Base-by-base conservation (phyloP, 2,888 invertebrate species). In the Drosophila suboccidentalis region DNA sequence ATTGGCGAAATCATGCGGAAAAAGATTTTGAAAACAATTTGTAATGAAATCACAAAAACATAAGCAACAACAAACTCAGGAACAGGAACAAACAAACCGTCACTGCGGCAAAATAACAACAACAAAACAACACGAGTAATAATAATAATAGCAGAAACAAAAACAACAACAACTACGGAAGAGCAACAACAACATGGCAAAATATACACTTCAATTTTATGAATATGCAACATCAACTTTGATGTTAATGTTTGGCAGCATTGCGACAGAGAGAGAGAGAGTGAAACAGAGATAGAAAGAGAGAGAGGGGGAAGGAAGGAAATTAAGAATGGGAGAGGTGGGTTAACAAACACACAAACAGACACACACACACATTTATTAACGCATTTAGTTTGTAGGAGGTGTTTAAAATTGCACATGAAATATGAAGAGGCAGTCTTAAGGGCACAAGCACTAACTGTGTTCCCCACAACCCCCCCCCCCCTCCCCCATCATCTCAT, bases 381-480 rank as follows among this genome's bases (percentile, higher is more conserved):
- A 67, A 57, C 64, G 75, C 74, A 68, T 78, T 89, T 75, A 83
- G 74, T 70, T 71, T 68, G 78, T 72, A 78, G 87, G 89, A 87
- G 82, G 89, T 85, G 89, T 84, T n/a, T 87, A 75, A 85, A 85
- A 85, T 74, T 80, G 84, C 87, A 87, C 71, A 83, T 89, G 87
- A 83, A 88, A 83, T 87, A 89, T 89, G 89, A 83, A 89, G 75
- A 87, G 69, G 57, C 81, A 71, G 70, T 85, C 76, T 71, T 60
- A 75, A 71, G 50, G 43, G 47, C 67, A 38, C 38, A 44, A 58
- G 38, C 36, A 75, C 38, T 54, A 58, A 75, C 32, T 34, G 41
- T 46, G 51, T 32, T 29, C 15, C 36, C 22, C 41, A 26, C 54
- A 3, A 1, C 26, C 6, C 13, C 0, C 8, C 0, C 1, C 1